Conservation (phyloP, 2,113 vertebrate species). For the Nothoprocta perdicaria region DNA sequence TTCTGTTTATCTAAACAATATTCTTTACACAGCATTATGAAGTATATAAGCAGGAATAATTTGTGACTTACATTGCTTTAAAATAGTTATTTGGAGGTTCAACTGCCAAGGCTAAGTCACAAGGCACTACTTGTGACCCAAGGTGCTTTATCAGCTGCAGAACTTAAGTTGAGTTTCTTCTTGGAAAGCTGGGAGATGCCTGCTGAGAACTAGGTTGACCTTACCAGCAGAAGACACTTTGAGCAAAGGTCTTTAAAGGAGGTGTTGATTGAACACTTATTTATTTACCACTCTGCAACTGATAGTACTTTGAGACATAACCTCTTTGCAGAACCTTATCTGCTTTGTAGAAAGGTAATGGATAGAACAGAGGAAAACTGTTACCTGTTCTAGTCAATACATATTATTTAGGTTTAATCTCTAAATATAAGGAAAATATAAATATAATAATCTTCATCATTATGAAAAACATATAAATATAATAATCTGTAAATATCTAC, state of each 20-base stretch:
- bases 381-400: not conserved
- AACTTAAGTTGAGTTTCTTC: not conserved
- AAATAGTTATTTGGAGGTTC: not conserved
- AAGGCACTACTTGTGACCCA: conserved; percentile 23
- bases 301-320: not conserved
- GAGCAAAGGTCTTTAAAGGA: conserved; percentile 32
- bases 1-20: not conserved
- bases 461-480: not conserved
- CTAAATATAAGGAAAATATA: not conserved
- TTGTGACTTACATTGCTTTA: not conserved
- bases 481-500: not conserved
- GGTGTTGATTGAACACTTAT: conserved; percentile 1
- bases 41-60: not conserved
- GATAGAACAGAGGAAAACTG: not conserved
- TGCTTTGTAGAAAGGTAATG: not conserved
- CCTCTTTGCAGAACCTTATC: not conserved
- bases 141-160: conserved; percentile 45
- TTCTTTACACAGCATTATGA: not conserved
- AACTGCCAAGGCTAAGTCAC: conserved; percentile 1
- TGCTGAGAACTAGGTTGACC: conserved; percentile 50
- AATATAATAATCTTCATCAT: too few relatives aligned
- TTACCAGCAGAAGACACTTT: conserved; percentile 17
- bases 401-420: not conserved
- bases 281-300: conserved; percentile 16
- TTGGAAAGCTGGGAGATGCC: conserved; percentile 34